phyloP scores from a whole-genome alignment of 2,888 invertebrate genomes.

The Tetramorium bicarinatum region DNA sequence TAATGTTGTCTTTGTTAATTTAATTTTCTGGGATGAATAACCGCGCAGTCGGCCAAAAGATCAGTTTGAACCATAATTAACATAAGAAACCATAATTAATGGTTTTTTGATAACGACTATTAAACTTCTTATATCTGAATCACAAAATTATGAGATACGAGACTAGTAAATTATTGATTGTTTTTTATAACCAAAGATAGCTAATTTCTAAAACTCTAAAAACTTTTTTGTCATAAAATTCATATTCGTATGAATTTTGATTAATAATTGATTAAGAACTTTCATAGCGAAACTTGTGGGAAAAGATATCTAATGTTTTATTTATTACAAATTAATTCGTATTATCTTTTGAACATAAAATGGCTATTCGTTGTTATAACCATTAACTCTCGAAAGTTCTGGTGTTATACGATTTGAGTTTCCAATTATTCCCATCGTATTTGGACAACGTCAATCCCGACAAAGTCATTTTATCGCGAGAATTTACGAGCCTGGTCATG shows the following conservation, averaged over 20 bases:
- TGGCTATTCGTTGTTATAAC: neutral
- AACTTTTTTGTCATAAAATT: neutral
- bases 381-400: neutral
- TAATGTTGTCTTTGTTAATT: slow-evolving; percentile 43
- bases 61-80: neutral
- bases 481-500: slow-evolving; percentile 27
- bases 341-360: neutral
- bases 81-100: neutral
- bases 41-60: neutral
- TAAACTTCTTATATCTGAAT: neutral
- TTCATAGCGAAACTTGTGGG: neutral
- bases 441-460: neutral
- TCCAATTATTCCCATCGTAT: neutral
- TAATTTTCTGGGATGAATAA: neutral
- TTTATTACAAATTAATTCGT: neutral
- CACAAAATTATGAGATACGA: neutral
- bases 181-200: neutral
- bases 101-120: slow-evolving; percentile 4
- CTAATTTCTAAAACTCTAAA: neutral
- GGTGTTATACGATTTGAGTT: neutral
- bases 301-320: neutral
- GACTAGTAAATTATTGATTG: neutral
- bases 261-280: neutral
- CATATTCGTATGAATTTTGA: neutral
- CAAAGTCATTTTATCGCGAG: slow-evolving; percentile 1